Evolutionary conservation across 1,140 invertebrate genomes (phyloP).

Genomic region (Branchinecta lynchi): DNA sequence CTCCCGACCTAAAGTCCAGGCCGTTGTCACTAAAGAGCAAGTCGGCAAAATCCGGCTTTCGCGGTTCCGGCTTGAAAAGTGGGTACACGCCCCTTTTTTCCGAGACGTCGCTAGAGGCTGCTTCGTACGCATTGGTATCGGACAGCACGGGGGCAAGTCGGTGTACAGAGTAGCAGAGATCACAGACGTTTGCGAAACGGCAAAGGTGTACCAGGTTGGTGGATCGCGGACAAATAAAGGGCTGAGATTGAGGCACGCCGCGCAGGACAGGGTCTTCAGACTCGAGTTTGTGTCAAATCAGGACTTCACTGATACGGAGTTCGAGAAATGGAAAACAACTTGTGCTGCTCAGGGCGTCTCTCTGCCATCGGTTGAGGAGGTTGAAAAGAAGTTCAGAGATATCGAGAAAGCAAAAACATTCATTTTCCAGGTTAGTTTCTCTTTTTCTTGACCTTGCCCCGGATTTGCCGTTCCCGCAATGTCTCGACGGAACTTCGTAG

Average conservation of each 20-base stretch:
- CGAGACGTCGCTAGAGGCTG: conserved; percentile 72
- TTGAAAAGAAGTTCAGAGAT: conserved; percentile 71
- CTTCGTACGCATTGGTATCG: conserved; percentile 92
- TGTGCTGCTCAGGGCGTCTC: conserved; percentile 55
- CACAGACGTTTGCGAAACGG: conserved; percentile 83
- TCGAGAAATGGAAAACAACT: conserved; percentile 76
- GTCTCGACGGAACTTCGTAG: too few species aligned
- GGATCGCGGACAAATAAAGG: conserved; percentile 84
- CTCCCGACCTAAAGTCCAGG: conserved; percentile 40
- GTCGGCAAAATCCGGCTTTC: conserved; percentile 75
- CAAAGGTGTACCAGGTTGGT: conserved; percentile 81
- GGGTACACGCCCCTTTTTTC: conserved; percentile 94
- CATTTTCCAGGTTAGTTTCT: not conserved
- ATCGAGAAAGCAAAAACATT: conserved; percentile 45
- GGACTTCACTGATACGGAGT: conserved; percentile 84
- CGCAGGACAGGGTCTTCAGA: conserved; percentile 78
- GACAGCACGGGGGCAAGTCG: conserved; percentile 67
- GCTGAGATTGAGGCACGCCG: conserved; percentile 57
- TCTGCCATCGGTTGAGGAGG: conserved; percentile 65
- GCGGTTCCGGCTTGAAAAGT: conserved; percentile 77
- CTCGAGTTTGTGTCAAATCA: conserved; percentile 96
- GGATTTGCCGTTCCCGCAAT: too few species aligned
- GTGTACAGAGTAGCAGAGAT: conserved; percentile 90
- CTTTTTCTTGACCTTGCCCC: not conserved
- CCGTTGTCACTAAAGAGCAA: conserved; percentile 58